Evolutionary conservation across 2,888 invertebrate genomes (phyloP), one percentile per base, ranked within the genome.

Genomic region (Melieria omissa): DNA sequence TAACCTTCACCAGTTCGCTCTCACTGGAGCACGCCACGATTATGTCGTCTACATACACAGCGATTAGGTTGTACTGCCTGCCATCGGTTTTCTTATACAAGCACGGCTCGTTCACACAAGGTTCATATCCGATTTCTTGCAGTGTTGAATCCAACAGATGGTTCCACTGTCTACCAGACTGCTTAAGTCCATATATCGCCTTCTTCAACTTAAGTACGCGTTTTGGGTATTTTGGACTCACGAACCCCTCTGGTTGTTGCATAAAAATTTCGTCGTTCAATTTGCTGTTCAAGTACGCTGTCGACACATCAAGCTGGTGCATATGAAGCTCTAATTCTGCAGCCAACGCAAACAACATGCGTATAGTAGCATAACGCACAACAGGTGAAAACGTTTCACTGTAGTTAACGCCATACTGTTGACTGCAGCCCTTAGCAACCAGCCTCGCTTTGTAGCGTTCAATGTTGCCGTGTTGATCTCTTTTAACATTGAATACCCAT

Each of bases 371-470:
- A 61, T 76, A 77, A 45, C 76, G 70, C 9, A 70, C 73, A 0
- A 74, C 74, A 12, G 76, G 73, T 42, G 74, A 73, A 58, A 73
- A 78, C 4, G 73, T 75, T 65, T 76, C 77, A 2, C 9, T 41
- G 45, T 70, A 75, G 44, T 77, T 66, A 10, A 75, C 61, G 8
- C 72, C 74, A 54, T 65, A 65, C 9, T 69, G 58, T 47, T 77
- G 77, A n/a, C 69, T 71, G 14, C 76, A 76, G 0, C 76, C 74
- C 45, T 78, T 76, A 14, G 75, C 76, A 10, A 77, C 76, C 16
- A 74, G 16, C 6, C 71, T 63, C 47, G 68, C 16, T 44, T 73
- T 75, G 41, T 47, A 68, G 4, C 70, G 61, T 9, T 71, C 71
- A 52, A 75, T 64, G 5, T 45, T 47, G 6, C 72, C 73, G 52